Conservation (phyloP, 2,113 vertebrate genomes). For the Mola mola region DNA sequence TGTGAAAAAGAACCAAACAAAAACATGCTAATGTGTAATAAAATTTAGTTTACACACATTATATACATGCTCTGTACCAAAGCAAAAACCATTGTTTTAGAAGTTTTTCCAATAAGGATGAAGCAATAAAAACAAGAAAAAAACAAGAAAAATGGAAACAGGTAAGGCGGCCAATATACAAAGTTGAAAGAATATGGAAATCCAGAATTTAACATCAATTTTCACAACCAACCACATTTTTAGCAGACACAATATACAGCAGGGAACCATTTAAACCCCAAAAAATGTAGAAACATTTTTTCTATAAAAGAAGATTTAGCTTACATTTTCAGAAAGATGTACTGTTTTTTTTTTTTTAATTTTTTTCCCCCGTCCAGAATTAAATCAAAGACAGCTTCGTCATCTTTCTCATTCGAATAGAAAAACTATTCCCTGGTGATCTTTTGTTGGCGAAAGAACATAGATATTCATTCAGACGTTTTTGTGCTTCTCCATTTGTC, state of each 20-base stretch:
- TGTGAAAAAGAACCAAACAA: constrained; percentile 66
- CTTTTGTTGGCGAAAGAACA: constrained; percentile 90
- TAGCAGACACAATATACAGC: constrained; percentile 85
- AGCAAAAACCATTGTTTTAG: constrained; percentile 64
- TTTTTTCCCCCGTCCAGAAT: no score
- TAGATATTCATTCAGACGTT: constrained; percentile 86
- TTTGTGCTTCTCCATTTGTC: constrained; percentile 91
- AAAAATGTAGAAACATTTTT: constrained; percentile 64
- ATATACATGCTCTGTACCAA: constrained; percentile 82
- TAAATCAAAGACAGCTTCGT: constrained; percentile 51
- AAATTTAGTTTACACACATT: constrained; percentile 80
- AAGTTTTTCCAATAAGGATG: constrained; percentile 53
- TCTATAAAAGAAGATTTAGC: constrained; percentile 61
- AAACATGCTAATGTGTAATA: constrained; percentile 74
- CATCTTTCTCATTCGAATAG: constrained; percentile 35
- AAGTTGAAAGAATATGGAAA: constrained; percentile 80
- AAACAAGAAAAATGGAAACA: constrained; percentile 59
- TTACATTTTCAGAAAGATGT: constrained; percentile 63
- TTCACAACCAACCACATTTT: constrained; percentile 85
- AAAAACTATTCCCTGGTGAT: constrained; percentile 84
- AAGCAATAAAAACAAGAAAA: constrained; percentile 64
- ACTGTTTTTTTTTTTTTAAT: constrained; percentile 48
- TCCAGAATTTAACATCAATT: constrained; percentile 82
- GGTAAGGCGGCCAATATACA: constrained; percentile 83
- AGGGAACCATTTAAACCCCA: constrained; percentile 65